Conservation (phyloP, 2,113 vertebrate genomes). For the Rana temporaria region DNA sequence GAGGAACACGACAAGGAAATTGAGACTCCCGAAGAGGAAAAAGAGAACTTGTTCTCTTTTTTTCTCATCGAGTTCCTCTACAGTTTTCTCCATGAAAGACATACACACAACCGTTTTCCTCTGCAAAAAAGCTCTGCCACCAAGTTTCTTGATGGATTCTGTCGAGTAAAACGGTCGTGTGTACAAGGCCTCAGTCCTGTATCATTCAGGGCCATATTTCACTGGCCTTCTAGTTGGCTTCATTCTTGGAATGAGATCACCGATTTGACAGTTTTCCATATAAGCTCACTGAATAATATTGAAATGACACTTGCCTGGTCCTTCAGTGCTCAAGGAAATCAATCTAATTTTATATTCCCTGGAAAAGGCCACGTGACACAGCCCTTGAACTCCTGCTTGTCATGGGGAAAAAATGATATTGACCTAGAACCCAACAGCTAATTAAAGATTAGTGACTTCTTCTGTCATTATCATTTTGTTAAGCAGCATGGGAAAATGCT, state of each 20-base stretch:
- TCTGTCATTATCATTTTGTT: constrained; percentile 22
- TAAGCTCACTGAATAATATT: constrained; percentile 18
- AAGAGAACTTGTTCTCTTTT: too few species aligned
- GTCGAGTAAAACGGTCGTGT: too few species aligned
- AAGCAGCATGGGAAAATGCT: not conserved
- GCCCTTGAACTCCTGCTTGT: not conserved
- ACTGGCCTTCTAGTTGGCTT: constrained; percentile 13
- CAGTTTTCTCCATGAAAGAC: too few species aligned
- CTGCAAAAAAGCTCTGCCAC: too few species aligned
- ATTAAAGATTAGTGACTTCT: constrained; percentile 9
- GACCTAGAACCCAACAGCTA: not conserved
- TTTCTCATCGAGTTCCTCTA: too few species aligned
- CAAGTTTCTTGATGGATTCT: too few species aligned
- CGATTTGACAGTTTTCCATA: not conserved
- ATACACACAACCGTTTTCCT: too few species aligned
- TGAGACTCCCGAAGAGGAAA: too few species aligned
- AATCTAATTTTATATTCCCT: constrained; percentile 37
- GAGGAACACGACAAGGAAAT: too few species aligned
- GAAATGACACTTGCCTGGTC: constrained; percentile 30
- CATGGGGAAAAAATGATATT: constrained; percentile 3
- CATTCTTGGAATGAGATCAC: constrained; percentile 1
- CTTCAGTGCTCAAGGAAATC: constrained; percentile 12
- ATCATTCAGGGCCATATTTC: not conserved
- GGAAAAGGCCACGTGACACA: constrained; percentile 9
- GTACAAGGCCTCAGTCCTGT: too few species aligned